Evolutionary conservation across 2,797 vertebrate species (phyloP).

Genomic region (Lateolabrax maculatus): DNA sequence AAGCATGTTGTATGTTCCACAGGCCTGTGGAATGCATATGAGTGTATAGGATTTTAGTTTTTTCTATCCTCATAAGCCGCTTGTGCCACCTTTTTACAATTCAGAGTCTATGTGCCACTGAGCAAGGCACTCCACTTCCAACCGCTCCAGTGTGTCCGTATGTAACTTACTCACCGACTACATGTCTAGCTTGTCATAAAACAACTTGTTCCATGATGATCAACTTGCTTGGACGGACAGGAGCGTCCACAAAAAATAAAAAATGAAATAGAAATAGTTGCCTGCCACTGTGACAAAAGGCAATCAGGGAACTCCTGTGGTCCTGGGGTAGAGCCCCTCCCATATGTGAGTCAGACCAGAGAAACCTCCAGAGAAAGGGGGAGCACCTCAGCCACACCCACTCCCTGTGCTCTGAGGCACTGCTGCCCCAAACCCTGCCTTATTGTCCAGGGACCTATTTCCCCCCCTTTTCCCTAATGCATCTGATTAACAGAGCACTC

Average conservation of each 20-base stretch:
- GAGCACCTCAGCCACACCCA: slow-evolving; percentile 77
- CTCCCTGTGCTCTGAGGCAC: slow-evolving; percentile 44
- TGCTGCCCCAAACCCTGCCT: slow-evolving; percentile 41
- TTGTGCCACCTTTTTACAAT: background rate
- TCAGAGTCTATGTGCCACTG: background rate
- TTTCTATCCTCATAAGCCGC: background rate
- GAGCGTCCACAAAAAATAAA: background rate
- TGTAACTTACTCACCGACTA: background rate
- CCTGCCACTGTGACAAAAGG: slow-evolving; percentile 40
- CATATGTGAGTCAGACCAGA: slow-evolving; percentile 62
- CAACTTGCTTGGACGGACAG: slow-evolving; percentile 4
- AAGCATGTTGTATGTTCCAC: background rate
- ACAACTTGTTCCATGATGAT: slow-evolving; percentile 13
- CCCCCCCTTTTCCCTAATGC: slow-evolving; percentile 36
- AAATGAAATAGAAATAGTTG: background rate
- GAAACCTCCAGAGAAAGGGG: slow-evolving; percentile 62
- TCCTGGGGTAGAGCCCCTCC: slow-evolving; percentile 51
- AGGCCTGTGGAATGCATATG: background rate
- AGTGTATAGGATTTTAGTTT: background rate
- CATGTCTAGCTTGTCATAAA: background rate
- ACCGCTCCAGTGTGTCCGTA: background rate
- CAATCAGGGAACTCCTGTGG: slow-evolving; percentile 66
- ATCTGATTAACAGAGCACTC: slow-evolving; percentile 55
- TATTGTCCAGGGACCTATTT: slow-evolving; percentile 55
- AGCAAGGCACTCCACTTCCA: slow-evolving; percentile 2